phyloP scores from a whole-genome alignment of 2,113 vertebrate species.

The Lycaon pictus region DNA sequence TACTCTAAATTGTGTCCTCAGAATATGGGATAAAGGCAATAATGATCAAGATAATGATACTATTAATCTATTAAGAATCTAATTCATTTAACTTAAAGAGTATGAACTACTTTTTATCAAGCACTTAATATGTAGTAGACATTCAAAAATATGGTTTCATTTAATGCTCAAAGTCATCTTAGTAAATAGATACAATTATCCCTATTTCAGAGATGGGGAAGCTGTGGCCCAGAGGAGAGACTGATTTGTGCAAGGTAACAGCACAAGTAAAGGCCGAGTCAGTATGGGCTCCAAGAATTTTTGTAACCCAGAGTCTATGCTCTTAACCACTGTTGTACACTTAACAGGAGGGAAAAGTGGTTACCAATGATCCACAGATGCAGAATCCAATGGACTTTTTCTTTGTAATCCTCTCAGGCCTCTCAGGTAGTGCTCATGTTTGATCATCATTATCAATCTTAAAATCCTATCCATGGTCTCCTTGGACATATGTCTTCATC shows the following conservation, averaged over 20 bases:
- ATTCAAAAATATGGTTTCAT: neutral
- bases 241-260: neutral
- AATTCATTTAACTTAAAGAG: neutral
- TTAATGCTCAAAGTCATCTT: slow-evolving; percentile 44
- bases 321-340: neutral
- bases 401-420: neutral
- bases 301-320: neutral
- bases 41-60: neutral
- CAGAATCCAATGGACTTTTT: neutral
- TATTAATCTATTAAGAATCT: neutral
- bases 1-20: neutral
- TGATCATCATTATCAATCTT: neutral
- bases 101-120: neutral
- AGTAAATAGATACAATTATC: neutral
- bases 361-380: neutral
- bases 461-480: neutral
- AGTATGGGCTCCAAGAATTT: neutral
- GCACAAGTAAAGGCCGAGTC: neutral
- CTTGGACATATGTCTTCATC: neutral
- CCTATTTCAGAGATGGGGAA: slow-evolving; percentile 10
- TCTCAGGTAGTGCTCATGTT: neutral
- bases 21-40: neutral
- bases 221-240: neutral
- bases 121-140: neutral
- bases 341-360: neutral